A percentile compares a stretch with the other conserved stretches of the same genome.
These are phyloP conservation scores for Anoplopoma fimbria DNA, from an alignment of 2,113 vertebrate genomes.

Conservation along the genomic window DNA sequence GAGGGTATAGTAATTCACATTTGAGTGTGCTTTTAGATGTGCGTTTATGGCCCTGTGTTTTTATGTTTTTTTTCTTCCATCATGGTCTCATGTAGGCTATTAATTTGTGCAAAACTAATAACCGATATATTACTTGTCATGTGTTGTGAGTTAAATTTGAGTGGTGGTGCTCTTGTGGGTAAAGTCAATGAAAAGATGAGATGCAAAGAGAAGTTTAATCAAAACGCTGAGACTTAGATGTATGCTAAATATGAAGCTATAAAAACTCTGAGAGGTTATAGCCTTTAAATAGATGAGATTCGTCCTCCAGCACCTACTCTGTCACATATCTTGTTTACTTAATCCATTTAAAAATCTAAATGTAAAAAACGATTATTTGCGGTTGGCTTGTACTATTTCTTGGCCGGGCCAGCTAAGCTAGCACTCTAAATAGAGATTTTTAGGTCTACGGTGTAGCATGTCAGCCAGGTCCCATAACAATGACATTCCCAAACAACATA, in stretches of 20 bases:
- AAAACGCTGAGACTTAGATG: neutral
- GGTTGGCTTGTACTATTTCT: neutral
- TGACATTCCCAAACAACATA: no score
- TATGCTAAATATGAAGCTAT: neutral
- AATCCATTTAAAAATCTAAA: no score
- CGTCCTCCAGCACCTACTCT: neutral
- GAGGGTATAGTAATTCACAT: neutral
- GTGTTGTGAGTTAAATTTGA: neutral
- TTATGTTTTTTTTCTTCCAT: neutral
- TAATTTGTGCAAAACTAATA: neutral
- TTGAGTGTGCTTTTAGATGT: neutral
- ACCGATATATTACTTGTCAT: neutral
- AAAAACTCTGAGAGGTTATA: no score
- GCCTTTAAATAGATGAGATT: no score
- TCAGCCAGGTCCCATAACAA: no score
- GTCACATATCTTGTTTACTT: neutral
- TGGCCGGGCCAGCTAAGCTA: neutral
- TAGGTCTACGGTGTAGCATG: no score
- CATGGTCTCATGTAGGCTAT: neutral
- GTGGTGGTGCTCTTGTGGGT: neutral
- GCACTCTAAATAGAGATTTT: neutral
- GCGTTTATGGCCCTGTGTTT: neutral
- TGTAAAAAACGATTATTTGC: neutral
- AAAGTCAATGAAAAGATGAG: neutral
- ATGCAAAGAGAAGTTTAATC: neutral